Base-by-base conservation (phyloP, 2,797 vertebrate species). In the Carcharodon carcharias region DNA sequence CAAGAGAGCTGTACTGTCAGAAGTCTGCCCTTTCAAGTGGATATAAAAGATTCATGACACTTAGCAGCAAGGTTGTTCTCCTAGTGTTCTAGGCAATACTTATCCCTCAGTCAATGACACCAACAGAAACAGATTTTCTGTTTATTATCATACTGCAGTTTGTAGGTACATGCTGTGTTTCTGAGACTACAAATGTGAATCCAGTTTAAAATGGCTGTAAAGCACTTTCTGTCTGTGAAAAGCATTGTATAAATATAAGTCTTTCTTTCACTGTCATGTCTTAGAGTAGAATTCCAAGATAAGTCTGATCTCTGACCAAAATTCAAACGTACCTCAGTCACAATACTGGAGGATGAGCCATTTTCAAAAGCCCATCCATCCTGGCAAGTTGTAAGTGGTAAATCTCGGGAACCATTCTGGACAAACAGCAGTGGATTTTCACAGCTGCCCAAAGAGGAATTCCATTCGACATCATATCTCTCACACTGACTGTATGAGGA, bases 281-380 rank as follows among this genome's bases (percentile, higher is more conserved):
- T 50, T 85, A 21, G 18, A 85, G 26, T 50, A 50, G 45, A 50
- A 45, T 21, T 26, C 40, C 3, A 50, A 85, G 45, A 50, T 35
- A 58, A 58, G 89, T 63, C 35, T 63, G 31, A 63, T n/a, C 58
- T 63, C 35, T 61, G 58, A 61, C 87, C 11, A 61, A 61, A 61
- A 56, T 31, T 35, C 11, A 56, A 77, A 94, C 98, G 97, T 97
- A 99, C 99, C 98, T 99, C 98, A 0, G 99, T 99, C 58, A 99
- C 96, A 35, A 99, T 98, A 50, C 98, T 99, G 4, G 97, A 96
- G 71, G 98, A 97, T 5, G 98, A 98, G 96, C 97, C 96, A 0
- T 99, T 98, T 96, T 98, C 97, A 26, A 99, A 99, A 95, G 98
- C 98, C 99, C 99, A 99, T 96, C 97, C 98, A 0, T 97, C 89